phyloP scores from a whole-genome alignment of 2,113 vertebrate genomes.

The Garra rufa region DNA sequence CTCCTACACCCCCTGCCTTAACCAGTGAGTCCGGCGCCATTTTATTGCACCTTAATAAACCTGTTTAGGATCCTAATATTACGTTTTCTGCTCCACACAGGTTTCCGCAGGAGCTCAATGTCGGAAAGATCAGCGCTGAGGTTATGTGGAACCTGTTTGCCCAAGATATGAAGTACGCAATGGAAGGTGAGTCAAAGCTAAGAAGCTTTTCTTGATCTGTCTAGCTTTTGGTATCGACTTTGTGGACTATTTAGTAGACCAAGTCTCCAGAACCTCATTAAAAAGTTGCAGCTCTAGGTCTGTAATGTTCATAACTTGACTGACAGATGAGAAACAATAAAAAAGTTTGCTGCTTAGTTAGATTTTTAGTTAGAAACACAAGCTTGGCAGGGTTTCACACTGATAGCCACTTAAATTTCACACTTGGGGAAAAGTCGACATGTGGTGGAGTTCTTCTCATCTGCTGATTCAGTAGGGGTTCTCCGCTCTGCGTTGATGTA shows the following conservation, averaged over 20 bases:
- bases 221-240: too few relatives aligned
- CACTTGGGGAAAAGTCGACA: not conserved
- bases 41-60: not conserved
- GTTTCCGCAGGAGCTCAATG: constrained; percentile 94
- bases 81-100: constrained; percentile 65
- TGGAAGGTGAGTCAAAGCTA: constrained; percentile 88
- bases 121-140: constrained; percentile 97
- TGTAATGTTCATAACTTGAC: constrained; percentile 1
- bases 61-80: not conserved
- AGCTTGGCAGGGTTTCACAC: not conserved
- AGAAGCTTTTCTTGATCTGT: not conserved
- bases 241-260: too few relatives aligned
- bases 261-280: not conserved
- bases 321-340: not conserved
- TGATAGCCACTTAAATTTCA: constrained; percentile 26
- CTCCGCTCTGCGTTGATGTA: not conserved
- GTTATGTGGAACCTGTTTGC: constrained; percentile 99
- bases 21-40: constrained; percentile 84
- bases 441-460: constrained; percentile 11
- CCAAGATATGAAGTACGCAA: constrained; percentile 99
- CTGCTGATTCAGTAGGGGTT: not conserved
- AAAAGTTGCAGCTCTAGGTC: constrained; percentile 2
- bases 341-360: not conserved
- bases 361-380: not conserved
- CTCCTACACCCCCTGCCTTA: constrained; percentile 96